These are phyloP conservation scores for Protodeltote pygarga DNA, from an alignment of 2,888 invertebrate species.

Conservation along the genomic window DNA sequence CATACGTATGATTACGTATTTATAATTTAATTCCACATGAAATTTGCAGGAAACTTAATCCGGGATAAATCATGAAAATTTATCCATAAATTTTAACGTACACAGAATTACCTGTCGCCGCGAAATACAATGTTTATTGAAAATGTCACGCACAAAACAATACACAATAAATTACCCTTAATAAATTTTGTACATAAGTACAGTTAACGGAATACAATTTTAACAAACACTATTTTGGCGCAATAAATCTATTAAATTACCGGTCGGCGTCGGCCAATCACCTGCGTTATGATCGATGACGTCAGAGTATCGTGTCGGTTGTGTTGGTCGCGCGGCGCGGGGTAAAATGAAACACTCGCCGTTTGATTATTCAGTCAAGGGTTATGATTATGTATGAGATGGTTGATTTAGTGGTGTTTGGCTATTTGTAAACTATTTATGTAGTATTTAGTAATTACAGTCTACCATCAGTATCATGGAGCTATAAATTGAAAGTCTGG, in stretches of 20 bases:
- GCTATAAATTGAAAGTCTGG: too few relatives aligned
- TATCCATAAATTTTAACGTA: not conserved
- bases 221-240: not conserved
- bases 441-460: too few relatives aligned
- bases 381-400: slow-evolving; percentile 6
- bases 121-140: slow-evolving; percentile 11
- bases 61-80: not conserved
- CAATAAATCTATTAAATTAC: slow-evolving; percentile 13
- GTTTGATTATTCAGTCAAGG: slow-evolving; percentile 7
- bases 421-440: not conserved
- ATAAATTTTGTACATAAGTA: slow-evolving; percentile 8
- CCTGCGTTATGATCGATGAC: slow-evolving; percentile 33
- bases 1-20: too few relatives aligned
- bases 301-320: slow-evolving; percentile 9
- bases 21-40: too few relatives aligned
- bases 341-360: slow-evolving; percentile 4
- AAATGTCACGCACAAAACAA: not conserved
- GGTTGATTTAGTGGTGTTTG: slow-evolving; percentile 1
- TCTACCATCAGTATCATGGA: too few relatives aligned
- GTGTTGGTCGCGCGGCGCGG: slow-evolving; percentile 13
- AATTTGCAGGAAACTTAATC: not conserved
- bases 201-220: slow-evolving; percentile 6
- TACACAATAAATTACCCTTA: not conserved
- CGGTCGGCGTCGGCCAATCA: slow-evolving; percentile 5
- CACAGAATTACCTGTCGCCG: not conserved